phyloP scores from a whole-genome alignment of 1,140 invertebrate species.

The Amphibalanus amphitrite region DNA sequence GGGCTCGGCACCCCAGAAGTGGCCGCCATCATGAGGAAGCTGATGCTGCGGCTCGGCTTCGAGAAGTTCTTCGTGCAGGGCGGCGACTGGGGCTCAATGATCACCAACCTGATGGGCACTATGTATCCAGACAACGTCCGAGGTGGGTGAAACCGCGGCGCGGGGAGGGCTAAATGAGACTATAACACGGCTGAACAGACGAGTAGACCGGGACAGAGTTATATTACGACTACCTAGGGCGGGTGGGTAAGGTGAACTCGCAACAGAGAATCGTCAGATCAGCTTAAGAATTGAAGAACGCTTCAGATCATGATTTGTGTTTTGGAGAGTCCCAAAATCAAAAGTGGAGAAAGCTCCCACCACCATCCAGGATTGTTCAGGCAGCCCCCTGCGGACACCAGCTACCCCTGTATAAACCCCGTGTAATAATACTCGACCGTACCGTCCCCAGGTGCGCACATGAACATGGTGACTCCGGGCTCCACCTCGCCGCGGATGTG shows the following conservation, averaged over 20 bases:
- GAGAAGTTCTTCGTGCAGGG: slow-evolving; percentile 64
- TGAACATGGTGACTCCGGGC: slow-evolving; percentile 38
- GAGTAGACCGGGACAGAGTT: too few species aligned
- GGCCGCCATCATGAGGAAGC: slow-evolving; percentile 52
- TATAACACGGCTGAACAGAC: too few species aligned
- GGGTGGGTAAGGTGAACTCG: too few species aligned
- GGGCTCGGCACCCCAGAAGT: slow-evolving; percentile 37
- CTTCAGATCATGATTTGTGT: too few species aligned
- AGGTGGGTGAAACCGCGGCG: slow-evolving; percentile 21
- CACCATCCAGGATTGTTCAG: too few species aligned
- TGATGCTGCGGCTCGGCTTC: slow-evolving; percentile 62
- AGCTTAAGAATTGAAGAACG: too few species aligned
- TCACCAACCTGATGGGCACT: slow-evolving; percentile 38
- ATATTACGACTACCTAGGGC: too few species aligned
- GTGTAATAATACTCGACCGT: background rate
- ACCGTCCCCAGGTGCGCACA: slow-evolving; percentile 37
- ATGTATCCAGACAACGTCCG: slow-evolving; percentile 41
- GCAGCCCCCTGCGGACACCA: background rate
- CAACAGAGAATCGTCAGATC: too few species aligned
- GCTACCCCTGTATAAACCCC: background rate
- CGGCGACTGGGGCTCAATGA: slow-evolving; percentile 59
- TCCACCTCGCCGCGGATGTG: slow-evolving; percentile 29
- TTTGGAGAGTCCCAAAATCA: too few species aligned
- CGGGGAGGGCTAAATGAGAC: slow-evolving; percentile 8
- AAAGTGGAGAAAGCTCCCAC: too few species aligned